Evolutionary conservation across 2,113 vertebrate genomes (phyloP).

Genomic region (Jaculus jaculus): DNA sequence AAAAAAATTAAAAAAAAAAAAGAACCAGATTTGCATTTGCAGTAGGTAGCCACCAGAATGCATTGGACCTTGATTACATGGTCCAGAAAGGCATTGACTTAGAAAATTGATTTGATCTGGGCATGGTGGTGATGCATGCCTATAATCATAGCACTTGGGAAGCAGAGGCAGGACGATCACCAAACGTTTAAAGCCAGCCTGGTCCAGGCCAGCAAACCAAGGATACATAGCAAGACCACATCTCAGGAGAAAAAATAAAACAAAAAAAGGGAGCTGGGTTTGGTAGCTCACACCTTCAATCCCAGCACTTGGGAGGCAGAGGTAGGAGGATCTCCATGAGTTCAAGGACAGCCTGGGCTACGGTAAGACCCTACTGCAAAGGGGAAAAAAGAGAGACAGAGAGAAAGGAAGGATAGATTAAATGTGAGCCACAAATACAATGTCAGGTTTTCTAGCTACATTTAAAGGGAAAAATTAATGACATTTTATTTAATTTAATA

Average conservation of each 20-base stretch:
- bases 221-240: neutral
- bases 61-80: neutral
- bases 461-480: neutral
- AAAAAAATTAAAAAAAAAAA: too few species aligned
- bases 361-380: too few species aligned
- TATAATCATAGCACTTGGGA: neutral
- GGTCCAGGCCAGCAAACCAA: neutral
- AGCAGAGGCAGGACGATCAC: neutral
- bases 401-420: neutral
- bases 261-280: too few species aligned
- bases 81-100: neutral
- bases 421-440: neutral
- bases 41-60: neutral
- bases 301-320: too few species aligned
- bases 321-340: too few species aligned
- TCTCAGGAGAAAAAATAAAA: too few species aligned
- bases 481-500: neutral
- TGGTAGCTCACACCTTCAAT: too few species aligned
- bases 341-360: too few species aligned
- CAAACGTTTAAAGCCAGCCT: too few species aligned
- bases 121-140: neutral
- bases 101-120: constrained; percentile 8
- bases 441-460: neutral
- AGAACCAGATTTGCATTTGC: neutral
- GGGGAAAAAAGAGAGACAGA: neutral